Evolutionary conservation across 2,113 vertebrate species (phyloP).

Genomic region (Sinocyclocheilus grahami): DNA sequence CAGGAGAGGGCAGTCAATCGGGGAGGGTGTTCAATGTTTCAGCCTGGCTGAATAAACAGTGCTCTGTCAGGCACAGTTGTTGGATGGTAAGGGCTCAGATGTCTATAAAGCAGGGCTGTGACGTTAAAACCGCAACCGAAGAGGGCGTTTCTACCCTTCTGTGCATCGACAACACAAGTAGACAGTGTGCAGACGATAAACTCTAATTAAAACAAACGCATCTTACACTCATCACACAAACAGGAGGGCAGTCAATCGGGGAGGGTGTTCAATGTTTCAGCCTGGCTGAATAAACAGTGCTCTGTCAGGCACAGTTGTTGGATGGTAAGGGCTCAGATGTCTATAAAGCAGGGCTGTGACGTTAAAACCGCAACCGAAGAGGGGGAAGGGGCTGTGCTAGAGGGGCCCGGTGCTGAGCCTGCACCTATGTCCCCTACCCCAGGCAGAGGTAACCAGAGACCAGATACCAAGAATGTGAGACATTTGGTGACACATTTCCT

Average conservation of each 20-base stretch:
- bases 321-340: conserved; percentile 3
- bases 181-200: neutral
- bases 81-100: conserved; percentile 3
- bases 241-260: conserved; percentile 9
- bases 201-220: conserved; percentile 36
- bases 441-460: conserved; percentile 55
- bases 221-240: conserved; percentile 14
- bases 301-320: conserved; percentile 41
- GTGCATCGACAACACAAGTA: conserved; percentile 5
- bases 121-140: neutral
- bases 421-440: neutral
- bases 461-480: conserved; percentile 57
- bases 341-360: neutral
- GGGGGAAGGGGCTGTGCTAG: neutral
- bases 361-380: neutral
- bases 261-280: neutral
- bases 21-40: neutral
- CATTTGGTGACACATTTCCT: conserved; percentile 57
- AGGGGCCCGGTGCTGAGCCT: conserved; percentile 13
- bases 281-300: conserved; percentile 16
- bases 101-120: conserved; percentile 1
- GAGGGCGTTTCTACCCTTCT: neutral
- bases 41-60: conserved; percentile 6
- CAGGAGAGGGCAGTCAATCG: conserved; percentile 8
- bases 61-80: conserved; percentile 42